Base-by-base conservation (phyloP, 1,140 invertebrate species). In the Pogonomyrmex californicus region DNA sequence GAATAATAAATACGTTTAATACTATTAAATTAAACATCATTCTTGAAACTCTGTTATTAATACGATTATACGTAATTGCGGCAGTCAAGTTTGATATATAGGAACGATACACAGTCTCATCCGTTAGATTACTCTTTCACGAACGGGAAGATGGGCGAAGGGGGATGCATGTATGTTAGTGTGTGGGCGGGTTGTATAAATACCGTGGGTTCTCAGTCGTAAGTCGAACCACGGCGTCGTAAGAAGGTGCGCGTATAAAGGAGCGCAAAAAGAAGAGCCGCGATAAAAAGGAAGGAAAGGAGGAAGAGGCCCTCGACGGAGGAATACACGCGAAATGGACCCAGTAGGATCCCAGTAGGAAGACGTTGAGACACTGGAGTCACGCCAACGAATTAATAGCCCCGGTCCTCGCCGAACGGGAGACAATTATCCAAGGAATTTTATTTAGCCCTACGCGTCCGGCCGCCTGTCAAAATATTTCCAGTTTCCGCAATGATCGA, bases 101-200 rank as follows among this genome's bases (percentile, higher is more conserved):
- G 41, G n/a, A 73, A 60, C 30, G 66, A 10, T 60, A 33, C 66
- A 68, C 79, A 23, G 30, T 85, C 71, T 66, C 56, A 81, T 63
- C 60, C 68, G 49, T 9, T 71, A 60, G 86, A 81, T 87, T 56
- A n/a, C 23, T 68, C 86, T 70, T 66, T 87, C 56, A 54, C 56
- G n/a, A 85, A 66, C 23, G 78, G 78, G 82, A 81, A 79, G 76
- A 86, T 38, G 86, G 60, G 79, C 86, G 86, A 90, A 73, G 62
- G 76, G 17, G 77, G 47, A 47, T 58, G 79, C 47, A 49, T 66
- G 47, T 75, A 79, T 73, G 65, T 66, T 38, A 49, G 77, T 66
- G 89, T 63, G 90, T 91, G 87, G 90, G 90, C 90, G 90, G 70
- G 83, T 82, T 90, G 77, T 91, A 91, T 91, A 91, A 91, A 91